Conservation (phyloP, 2,113 vertebrate genomes). For the Lycocorax pyrrhopterus region DNA sequence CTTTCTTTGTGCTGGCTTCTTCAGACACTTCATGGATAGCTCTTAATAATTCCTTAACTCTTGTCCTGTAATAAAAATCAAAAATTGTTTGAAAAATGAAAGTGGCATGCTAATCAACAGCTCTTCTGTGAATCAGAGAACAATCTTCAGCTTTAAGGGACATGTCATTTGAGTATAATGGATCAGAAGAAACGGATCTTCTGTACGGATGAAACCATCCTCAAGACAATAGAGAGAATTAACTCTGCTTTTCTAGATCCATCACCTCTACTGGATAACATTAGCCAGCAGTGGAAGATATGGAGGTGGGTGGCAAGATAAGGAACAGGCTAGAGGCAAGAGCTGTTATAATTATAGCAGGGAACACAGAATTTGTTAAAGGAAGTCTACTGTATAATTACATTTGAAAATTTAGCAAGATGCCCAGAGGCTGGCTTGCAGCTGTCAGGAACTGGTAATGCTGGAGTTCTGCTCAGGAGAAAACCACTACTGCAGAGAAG, state of each 20-base stretch:
- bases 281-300: conserved; percentile 70
- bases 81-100: background rate
- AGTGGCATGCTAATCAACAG: background rate
- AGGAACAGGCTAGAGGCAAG: conserved; percentile 73
- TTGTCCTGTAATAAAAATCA: background rate
- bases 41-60: background rate
- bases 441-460: conserved; percentile 74
- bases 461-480: conserved; percentile 65
- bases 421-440: conserved; percentile 79
- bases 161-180: background rate
- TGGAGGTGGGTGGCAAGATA: conserved; percentile 65
- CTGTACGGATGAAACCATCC: background rate
- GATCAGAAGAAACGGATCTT: background rate
- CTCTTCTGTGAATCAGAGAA: background rate
- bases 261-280: conserved; percentile 42
- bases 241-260: conserved; percentile 39
- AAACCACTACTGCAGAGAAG: conserved; percentile 43
- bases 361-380: conserved; percentile 77
- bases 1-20: background rate
- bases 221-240: background rate
- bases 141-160: background rate
- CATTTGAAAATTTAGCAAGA: conserved; percentile 81
- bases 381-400: conserved; percentile 83
- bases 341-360: conserved; percentile 75
- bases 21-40: background rate